Evolutionary conservation across 2,888 invertebrate genomes (phyloP).

Genomic region (Luperina testacea): DNA sequence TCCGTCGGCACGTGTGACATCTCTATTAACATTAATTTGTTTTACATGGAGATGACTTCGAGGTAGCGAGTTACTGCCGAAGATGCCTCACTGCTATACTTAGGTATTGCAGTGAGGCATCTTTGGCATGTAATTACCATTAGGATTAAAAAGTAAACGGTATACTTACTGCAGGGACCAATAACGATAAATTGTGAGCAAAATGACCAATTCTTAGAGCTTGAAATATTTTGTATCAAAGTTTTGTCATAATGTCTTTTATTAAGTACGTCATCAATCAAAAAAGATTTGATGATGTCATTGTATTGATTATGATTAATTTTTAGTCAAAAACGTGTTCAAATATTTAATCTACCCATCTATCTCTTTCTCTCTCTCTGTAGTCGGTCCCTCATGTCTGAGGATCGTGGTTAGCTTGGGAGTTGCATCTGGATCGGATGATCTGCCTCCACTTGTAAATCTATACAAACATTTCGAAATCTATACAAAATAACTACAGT

Average conservation of each 20-base stretch:
- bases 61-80: not conserved
- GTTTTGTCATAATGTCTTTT: not conserved
- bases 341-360: constrained; percentile 1
- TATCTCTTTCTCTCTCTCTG: no score
- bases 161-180: not conserved
- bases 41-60: no score
- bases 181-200: not conserved
- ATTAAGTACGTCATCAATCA: not conserved
- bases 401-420: no score
- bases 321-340: not conserved
- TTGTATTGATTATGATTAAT: no score
- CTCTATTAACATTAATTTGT: no score
- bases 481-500: not conserved
- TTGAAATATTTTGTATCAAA: not conserved
- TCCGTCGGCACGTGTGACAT: not conserved
- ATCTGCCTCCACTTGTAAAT: no score
- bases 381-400: no score
- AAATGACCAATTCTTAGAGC: not conserved
- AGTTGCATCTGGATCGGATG: no score
- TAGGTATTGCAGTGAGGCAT: no score
- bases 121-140: not conserved
- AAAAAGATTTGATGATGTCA: not conserved
- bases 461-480: not conserved
- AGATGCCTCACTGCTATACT: no score
- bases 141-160: not conserved